Evolutionary conservation across 1,140 invertebrate species (phyloP).

Genomic region (Halyomorpha halys): DNA sequence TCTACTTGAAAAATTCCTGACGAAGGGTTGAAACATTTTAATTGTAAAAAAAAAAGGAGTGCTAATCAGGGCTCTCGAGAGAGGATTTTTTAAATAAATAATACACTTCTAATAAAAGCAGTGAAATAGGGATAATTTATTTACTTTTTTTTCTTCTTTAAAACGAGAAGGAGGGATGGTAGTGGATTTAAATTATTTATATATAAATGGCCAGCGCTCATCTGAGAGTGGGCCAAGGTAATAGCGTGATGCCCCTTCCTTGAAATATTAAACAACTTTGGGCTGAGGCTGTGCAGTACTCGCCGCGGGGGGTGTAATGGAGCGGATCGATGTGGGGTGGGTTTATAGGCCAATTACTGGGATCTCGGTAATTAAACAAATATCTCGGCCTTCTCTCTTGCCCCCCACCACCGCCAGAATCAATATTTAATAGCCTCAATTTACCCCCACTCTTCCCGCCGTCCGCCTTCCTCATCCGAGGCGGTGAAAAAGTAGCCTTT

Average conservation of each 20-base stretch:
- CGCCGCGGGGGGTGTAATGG: slow-evolving; percentile 1
- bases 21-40: too few species aligned
- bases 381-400: slow-evolving; percentile 11
- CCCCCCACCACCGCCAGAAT: slow-evolving; percentile 10
- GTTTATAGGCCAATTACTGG: slow-evolving; percentile 16
- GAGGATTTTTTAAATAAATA: slow-evolving; percentile 11
- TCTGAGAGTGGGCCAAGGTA: slow-evolving; percentile 17
- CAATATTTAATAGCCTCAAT: slow-evolving; percentile 19
- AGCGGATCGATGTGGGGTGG: slow-evolving; percentile 10
- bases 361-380: slow-evolving; percentile 18
- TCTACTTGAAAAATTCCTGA: too few species aligned
- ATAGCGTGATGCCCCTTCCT: slow-evolving; percentile 15
- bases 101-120: slow-evolving; percentile 7
- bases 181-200: slow-evolving; percentile 17
- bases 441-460: slow-evolving; percentile 7
- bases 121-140: slow-evolving; percentile 14
- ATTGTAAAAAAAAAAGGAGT: too few species aligned
- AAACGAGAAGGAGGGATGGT: neutral
- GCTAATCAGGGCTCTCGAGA: neutral
- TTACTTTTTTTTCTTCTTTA: slow-evolving; percentile 15
- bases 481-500: too few species aligned
- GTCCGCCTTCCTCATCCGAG: too few species aligned
- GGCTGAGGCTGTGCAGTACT: neutral
- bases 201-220: slow-evolving; percentile 17
- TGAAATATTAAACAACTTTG: slow-evolving; percentile 13